Conservation (phyloP, 1,140 invertebrate species). For the Saccostrea echinata region DNA sequence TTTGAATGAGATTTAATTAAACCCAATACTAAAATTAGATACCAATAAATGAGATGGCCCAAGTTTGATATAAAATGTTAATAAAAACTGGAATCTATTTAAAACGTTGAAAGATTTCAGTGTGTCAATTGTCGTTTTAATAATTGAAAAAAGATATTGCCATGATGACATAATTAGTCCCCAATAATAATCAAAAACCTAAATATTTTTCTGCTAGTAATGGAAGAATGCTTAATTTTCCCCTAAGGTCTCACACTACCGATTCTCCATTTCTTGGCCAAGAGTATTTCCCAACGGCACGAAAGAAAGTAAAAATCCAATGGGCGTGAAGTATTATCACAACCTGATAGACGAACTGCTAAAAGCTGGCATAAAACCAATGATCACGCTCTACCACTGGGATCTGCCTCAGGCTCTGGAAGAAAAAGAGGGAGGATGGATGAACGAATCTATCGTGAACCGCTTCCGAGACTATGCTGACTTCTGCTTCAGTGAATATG, state of each 20-base stretch:
- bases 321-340: conserved; percentile 76
- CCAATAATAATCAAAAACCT: too few relatives aligned
- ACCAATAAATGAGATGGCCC: too few relatives aligned
- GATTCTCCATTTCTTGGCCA: conserved; percentile 77
- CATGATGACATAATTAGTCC: too few relatives aligned
- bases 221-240: too few relatives aligned
- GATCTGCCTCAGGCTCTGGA: conserved; percentile 79
- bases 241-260: conserved; percentile 73
- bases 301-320: conserved; percentile 58
- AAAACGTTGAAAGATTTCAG: too few relatives aligned
- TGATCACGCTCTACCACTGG: conserved; percentile 83
- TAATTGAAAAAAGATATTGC: too few relatives aligned
- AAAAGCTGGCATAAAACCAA: conserved; percentile 68
- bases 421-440: conserved; percentile 80
- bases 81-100: too few relatives aligned
- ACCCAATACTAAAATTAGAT: too few relatives aligned
- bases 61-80: too few relatives aligned
- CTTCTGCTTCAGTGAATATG: conserved; percentile 77
- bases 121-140: too few relatives aligned
- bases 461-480: conserved; percentile 82
- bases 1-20: too few relatives aligned
- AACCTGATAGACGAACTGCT: conserved; percentile 73
- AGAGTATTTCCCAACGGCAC: conserved; percentile 73
- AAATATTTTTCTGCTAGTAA: too few relatives aligned
- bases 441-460: conserved; percentile 81